Percentiles rank a stretch among this genome's conserved stretches.
phyloP scores from a whole-genome alignment of 2,113 vertebrate species.

The Microcebus jonahi region DNA sequence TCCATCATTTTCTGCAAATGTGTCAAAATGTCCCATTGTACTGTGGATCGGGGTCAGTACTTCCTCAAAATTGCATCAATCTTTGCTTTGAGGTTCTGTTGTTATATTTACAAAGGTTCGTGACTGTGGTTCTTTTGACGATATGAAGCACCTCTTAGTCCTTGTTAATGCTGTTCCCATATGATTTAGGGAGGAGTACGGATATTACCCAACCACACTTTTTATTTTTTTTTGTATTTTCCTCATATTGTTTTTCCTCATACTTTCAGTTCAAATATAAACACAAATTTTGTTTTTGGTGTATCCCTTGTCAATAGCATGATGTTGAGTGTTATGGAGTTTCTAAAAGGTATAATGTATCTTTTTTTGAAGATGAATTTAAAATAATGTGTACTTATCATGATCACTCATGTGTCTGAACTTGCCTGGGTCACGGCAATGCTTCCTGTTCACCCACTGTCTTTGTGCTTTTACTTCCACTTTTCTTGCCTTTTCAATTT shows the following conservation, averaged over 20 bases:
- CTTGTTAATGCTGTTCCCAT: background rate
- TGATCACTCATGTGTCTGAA: fast-evolving
- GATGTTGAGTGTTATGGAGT: background rate
- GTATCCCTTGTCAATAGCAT: background rate
- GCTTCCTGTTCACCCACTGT: no score
- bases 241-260: background rate
- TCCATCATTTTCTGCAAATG: background rate
- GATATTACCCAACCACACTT: no score
- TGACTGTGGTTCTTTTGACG: fast-evolving
- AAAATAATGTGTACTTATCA: background rate
- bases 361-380: background rate
- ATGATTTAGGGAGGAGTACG: background rate
- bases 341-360: background rate
- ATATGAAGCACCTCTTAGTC: fast-evolving
- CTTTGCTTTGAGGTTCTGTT: background rate
- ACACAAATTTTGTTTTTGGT: background rate
- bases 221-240: background rate
- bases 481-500: background rate
- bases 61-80: fast-evolving
- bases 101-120: background rate
- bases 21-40: background rate
- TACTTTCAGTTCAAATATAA: background rate
- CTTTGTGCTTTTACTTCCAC: fast-evolving
- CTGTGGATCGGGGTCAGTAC: no score
- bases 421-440: fast-evolving